Evolutionary conservation across 2,888 invertebrate genomes (phyloP), one percentile per base, ranked within the genome.

Genomic region (Drepanosiphum platanoidis): DNA sequence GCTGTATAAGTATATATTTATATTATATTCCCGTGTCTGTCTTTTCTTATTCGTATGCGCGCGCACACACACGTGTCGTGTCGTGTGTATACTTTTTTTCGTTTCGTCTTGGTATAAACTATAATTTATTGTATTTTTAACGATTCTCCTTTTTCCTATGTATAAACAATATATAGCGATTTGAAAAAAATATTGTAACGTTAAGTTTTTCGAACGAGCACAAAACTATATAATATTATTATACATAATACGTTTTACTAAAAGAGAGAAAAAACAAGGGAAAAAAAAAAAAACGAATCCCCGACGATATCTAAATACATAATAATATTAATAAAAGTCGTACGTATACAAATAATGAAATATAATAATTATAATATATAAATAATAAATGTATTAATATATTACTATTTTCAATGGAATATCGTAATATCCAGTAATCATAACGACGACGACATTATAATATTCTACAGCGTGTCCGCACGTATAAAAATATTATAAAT

Each of bases 91-190:
- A 61, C 7, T 27, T 11, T 46, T 15, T 2, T 27, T 5, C 42
- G 34, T 80, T 27, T 70, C 27, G 52, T 70, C 34, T 75, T 70
- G 68, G n/a, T 42, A n/a, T n/a, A 34, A 34, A 68, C 15, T 68
- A 11, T 64, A 30, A 18, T 18, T 1, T 52, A 52, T 79, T 46
- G 15, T n/a, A n/a, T n/a, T 46, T 18, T n/a, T 34, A 70, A 52
- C n/a, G 32, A 36, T 52, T 70, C 18, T 52, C 70, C 18, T 18
- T 46, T n/a, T 15, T 46, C 34, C 39, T 32, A 79, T 18, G 71
- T 61, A 71, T 81, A 39, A 71, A 70, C 70, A 52, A 80, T n/a
- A n/a, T n/a, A n/a, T 81, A 68, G 68, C 39, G 58, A 71, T 58
- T 81, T 81, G 13, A 39, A 71, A 36, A 70, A 13, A 70, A 70